Evolutionary conservation across 2,797 vertebrate genomes (phyloP).

Genomic region (Microchirus variegatus): DNA sequence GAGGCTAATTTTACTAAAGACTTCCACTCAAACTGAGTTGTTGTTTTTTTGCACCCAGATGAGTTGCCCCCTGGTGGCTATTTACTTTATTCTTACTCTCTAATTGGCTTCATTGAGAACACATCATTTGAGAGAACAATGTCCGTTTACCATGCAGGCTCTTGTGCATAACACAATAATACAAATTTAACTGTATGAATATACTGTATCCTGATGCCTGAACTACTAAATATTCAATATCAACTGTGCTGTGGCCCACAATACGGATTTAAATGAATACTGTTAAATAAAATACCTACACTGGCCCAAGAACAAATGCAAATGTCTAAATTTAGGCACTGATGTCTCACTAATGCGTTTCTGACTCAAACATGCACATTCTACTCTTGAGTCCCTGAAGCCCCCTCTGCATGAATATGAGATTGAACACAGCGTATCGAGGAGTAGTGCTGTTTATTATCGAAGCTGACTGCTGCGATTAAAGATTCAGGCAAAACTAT

Average conservation of each 20-base stretch:
- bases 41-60: too few relatives aligned
- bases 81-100: too few relatives aligned
- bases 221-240: constrained; percentile 1
- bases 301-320: constrained; percentile 53
- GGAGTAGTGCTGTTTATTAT: constrained; percentile 46
- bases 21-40: too few relatives aligned
- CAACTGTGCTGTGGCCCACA: constrained; percentile 4
- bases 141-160: too few relatives aligned
- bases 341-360: constrained; percentile 60
- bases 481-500: constrained; percentile 51
- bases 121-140: too few relatives aligned
- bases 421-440: constrained; percentile 50
- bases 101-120: too few relatives aligned
- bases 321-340: constrained; percentile 52
- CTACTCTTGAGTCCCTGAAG: constrained; percentile 39
- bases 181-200: not conserved
- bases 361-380: constrained; percentile 44
- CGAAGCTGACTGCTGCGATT: constrained; percentile 44
- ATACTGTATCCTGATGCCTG: too few relatives aligned
- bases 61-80: too few relatives aligned
- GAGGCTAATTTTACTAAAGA: too few relatives aligned
- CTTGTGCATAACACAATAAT: not conserved
- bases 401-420: constrained; percentile 56
- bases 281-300: constrained; percentile 49
- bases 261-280: constrained; percentile 47